phyloP scores from a whole-genome alignment of 1,140 invertebrate species.

The Brachystomella parvula region DNA sequence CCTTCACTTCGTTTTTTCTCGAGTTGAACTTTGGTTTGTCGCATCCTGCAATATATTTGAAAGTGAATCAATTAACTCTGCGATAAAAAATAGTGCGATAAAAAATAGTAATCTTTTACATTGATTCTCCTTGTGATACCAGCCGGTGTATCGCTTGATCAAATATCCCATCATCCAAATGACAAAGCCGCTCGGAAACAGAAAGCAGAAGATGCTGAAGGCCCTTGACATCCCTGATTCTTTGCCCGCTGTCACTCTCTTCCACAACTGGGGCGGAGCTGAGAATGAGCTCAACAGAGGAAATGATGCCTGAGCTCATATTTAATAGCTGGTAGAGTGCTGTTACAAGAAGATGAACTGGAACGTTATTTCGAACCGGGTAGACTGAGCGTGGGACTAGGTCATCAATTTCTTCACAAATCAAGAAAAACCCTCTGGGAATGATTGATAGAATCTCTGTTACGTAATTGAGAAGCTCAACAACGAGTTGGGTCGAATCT shows the following conservation, averaged over 20 bases:
- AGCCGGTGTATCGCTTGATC: conserved; percentile 37
- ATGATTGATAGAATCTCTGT: conserved; percentile 33
- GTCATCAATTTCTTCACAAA: conserved; percentile 39
- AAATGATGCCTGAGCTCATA: conserved; percentile 24
- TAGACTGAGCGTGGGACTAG: conserved; percentile 24
- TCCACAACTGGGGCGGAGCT: background rate
- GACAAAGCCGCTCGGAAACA: conserved; percentile 37
- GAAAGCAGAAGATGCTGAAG: conserved; percentile 29
- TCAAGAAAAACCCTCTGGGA: conserved; percentile 35
- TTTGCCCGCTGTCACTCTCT: background rate
- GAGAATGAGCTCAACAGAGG: conserved; percentile 6
- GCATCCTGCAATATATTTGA: conserved; percentile 34
- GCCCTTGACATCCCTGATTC: background rate
- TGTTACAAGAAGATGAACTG: conserved; percentile 35
- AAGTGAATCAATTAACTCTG: too few relatives aligned
- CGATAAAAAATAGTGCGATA: too few relatives aligned
- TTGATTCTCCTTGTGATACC: conserved; percentile 35
- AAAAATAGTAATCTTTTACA: too few relatives aligned
- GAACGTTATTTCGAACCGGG: conserved; percentile 30
- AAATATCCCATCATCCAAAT: conserved; percentile 36
- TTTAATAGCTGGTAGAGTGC: conserved; percentile 33
- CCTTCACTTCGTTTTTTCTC: conserved; percentile 4
- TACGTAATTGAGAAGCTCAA: conserved; percentile 30
- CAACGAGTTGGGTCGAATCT: conserved; percentile 23
- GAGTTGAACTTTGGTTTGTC: conserved; percentile 23